Conservation (phyloP, 2,888 invertebrate species). For the Coronaproctus castanopsis region DNA sequence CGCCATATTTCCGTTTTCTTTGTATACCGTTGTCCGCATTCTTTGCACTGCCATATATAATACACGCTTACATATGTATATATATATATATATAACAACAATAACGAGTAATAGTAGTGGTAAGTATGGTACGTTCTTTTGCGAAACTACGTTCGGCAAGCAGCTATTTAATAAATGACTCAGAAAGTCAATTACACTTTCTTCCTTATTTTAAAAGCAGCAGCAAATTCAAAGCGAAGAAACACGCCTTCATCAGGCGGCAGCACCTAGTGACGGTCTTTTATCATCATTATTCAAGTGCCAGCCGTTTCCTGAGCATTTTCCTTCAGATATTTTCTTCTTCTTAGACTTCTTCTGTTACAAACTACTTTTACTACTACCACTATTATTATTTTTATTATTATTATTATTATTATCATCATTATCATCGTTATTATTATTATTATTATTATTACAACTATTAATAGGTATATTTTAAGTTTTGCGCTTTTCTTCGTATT, state of each 20-base stretch:
- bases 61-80: no score
- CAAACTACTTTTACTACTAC: neutral
- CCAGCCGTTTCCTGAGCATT: neutral
- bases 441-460: neutral
- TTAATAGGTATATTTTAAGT: neutral
- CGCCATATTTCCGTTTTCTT: neutral
- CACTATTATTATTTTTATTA: neutral
- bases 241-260: no score
- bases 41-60: neutral
- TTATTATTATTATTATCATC: neutral
- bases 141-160: neutral
- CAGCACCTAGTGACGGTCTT: no score
- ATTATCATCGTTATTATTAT: neutral
- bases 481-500: no score
- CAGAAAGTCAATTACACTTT: conserved; percentile 12
- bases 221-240: no score
- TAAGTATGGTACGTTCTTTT: neutral
- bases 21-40: neutral
- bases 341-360: neutral
- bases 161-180: conserved; percentile 11
- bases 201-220: conserved; percentile 2
- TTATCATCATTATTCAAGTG: neutral
- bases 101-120: no score
- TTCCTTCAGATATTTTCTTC: neutral
- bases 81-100: no score